Conservation (phyloP, 2,113 vertebrate genomes). For the Illadopsis cleaveri region DNA sequence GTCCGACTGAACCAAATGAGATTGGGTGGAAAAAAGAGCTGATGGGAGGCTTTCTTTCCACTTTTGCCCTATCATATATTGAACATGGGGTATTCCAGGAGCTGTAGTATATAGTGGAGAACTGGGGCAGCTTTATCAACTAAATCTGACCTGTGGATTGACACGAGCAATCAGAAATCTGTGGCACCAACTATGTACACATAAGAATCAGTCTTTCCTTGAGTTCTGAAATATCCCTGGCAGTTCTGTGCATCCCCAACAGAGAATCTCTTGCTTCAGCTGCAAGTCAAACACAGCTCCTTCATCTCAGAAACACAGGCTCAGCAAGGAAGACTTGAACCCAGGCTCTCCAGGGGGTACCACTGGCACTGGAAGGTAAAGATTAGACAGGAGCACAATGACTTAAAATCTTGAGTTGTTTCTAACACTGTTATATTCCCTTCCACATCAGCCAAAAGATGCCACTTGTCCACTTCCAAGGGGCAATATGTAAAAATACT, state of each 20-base stretch:
- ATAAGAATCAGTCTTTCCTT: background rate
- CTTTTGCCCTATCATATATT: background rate
- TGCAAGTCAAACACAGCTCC: background rate
- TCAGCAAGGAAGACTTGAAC: background rate
- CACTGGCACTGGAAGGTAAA: accelerated
- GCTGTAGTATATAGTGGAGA: background rate
- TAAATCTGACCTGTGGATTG: background rate
- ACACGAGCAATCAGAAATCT: background rate
- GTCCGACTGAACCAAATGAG: background rate
- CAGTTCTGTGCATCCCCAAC: background rate
- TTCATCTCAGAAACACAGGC: background rate
- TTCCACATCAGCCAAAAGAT: background rate
- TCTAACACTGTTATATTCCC: background rate
- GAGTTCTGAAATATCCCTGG: background rate
- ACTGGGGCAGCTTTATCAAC: background rate
- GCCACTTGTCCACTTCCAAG: background rate
- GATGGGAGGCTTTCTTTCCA: accelerated
- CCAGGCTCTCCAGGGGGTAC: background rate
- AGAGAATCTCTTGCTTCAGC: background rate
- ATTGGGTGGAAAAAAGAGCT: background rate
- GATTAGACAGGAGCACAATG: background rate
- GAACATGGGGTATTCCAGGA: background rate
- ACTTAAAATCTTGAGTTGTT: background rate
- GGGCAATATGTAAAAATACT: background rate
- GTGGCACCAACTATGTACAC: background rate